Evolutionary conservation across 2,888 invertebrate genomes (phyloP), one percentile per base, ranked within the genome.

Genomic region (Incurvaria masculella): DNA sequence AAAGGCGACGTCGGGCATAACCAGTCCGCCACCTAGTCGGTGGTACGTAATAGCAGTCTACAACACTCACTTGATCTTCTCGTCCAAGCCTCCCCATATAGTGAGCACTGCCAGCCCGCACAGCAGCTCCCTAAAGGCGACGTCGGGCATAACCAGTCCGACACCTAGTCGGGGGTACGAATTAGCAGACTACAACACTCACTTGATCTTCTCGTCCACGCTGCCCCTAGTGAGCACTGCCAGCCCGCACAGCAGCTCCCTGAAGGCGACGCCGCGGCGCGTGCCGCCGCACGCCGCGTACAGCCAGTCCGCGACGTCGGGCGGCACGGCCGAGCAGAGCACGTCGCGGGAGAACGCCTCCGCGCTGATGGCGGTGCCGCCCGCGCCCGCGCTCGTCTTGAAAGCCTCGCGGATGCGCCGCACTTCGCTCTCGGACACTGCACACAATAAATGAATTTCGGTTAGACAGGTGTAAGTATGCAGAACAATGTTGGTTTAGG

Each of bases 361-460:
- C 60, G 88, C 85, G 60, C 87, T 86, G 63, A 91, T 79, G 57
- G 84, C 78, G 57, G 81, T 79, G 49, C 83, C 81, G 62, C 81
- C 83, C 51, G 85, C 79, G 51, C 89, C 88, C 48, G 91, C 88
- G 57, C 89, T 85, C 63, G 91, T 83, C 65, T 92, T 92, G 69
- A 93, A 94, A 44, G 94, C 91, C 71, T 94, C 93, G 63, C 88
- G 88, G 50, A 94, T 83, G 57, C 94, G 82, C 66, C 89, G 88
- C 59, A 88, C 79, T 72, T 94, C 94, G 56, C 83, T 82, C 64
- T 93, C 93, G 57, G 87, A 85, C 67, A 94, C 94, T 94, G 78
- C 60, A 74, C 75, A 71, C 65, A 65, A 69, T 40, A 38, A 27
- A 16, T 42, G 41, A 40, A 47, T 19, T 19, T 19, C 11, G 11